A percentile compares a stretch with the other conserved stretches of the same genome.
These are phyloP conservation scores for Caenorhabditis latens DNA, from an alignment of 1,140 invertebrate species.

Conservation along the genomic window DNA sequence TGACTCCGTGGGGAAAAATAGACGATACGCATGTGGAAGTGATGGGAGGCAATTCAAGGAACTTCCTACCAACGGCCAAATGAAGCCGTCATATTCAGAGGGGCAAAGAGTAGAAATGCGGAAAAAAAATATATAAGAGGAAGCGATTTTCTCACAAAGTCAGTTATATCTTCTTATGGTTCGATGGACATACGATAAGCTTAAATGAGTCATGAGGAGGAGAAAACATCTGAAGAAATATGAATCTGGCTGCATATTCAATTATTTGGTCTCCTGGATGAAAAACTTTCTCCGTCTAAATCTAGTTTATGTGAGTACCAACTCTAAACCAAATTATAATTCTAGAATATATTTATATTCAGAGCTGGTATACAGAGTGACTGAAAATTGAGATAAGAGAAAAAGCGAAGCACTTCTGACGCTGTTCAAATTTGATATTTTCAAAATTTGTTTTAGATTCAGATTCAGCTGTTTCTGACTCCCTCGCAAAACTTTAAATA, in stretches of 20 bases:
- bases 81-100: slow-evolving; percentile 45
- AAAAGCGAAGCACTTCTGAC: neutral
- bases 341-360: neutral
- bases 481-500: too few relatives aligned
- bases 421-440: neutral
- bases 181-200: neutral
- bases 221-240: neutral
- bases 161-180: slow-evolving; percentile 30
- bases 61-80: neutral
- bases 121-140: neutral
- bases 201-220: neutral
- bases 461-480: slow-evolving; percentile 8
- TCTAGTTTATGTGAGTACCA: neutral
- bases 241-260: neutral
- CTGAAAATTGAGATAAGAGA: neutral
- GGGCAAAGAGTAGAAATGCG: neutral
- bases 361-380: neutral
- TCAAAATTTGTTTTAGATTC: neutral
- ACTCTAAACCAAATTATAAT: neutral
- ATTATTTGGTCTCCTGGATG: neutral
- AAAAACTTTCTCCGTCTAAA: neutral
- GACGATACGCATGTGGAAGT: slow-evolving; percentile 16
- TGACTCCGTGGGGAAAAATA: slow-evolving; percentile 48
- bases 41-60: slow-evolving; percentile 23
- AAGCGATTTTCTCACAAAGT: slow-evolving; percentile 27